These are phyloP conservation scores for Troilus luridus DNA, from an alignment of 2,888 invertebrate species.

Conservation along the genomic window DNA sequence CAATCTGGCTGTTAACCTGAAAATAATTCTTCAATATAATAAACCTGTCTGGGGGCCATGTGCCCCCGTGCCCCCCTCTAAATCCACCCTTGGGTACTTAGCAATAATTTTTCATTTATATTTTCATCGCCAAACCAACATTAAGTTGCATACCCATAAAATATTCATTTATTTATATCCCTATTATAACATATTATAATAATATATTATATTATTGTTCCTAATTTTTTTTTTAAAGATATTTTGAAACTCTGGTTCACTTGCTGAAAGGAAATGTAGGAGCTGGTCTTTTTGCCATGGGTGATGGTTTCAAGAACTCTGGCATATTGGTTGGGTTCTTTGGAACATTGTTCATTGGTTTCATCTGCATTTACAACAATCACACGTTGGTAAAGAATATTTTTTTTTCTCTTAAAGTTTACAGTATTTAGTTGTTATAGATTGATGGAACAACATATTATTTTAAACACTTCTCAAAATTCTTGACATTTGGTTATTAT, in stretches of 20 bases:
- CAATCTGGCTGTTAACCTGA: no score
- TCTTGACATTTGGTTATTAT: no score
- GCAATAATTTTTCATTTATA: no score
- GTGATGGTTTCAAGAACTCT: conserved; percentile 93
- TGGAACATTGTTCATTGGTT: conserved; percentile 83
- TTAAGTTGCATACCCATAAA: no score
- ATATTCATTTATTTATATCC: neutral
- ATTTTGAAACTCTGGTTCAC: conserved; percentile 90
- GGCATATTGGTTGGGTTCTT: conserved; percentile 87
- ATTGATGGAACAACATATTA: no score
- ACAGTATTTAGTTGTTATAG: no score
- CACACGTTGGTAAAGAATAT: conserved; percentile 81
- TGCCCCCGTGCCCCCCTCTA: no score
- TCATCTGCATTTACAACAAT: conserved; percentile 93
- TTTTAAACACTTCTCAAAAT: no score
- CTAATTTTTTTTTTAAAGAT: conserved; percentile 72
- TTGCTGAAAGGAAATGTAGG: conserved; percentile 96
- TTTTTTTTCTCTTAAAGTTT: neutral
- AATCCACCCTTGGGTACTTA: no score
- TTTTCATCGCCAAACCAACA: no score
- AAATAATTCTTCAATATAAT: no score
- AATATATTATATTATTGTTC: neutral
- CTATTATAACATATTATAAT: neutral
- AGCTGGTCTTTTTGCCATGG: conserved; percentile 96
- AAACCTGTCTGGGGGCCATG: no score